Evolutionary conservation across 2,888 invertebrate genomes (phyloP), one percentile per base, ranked within the genome.

Genomic region (Pheosia gnoma): DNA sequence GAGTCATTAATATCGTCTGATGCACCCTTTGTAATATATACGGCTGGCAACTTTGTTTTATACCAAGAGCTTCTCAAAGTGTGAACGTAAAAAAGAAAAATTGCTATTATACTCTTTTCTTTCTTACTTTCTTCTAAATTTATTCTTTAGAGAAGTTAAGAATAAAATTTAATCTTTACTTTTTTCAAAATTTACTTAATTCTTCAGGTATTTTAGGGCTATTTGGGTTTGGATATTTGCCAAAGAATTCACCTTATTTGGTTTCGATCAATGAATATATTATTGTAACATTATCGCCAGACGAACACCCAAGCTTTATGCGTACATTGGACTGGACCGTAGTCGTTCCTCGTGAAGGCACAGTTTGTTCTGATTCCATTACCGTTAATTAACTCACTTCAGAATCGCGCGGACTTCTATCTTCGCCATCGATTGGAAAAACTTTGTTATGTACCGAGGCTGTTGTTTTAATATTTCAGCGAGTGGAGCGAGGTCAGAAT

Each of bases 41-140:
- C 59, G 49, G 53, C n/a, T 41, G 54, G 53, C 37, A 59, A 39
- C 47, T 57, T 63, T 67, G 59, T 64, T 64, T 68, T 65, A 65
- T 65, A 68, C 67, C 43, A 57, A 59, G 39, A 57, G 58, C 57
- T 57, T 36, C 61, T 62, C 57, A 49, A 61, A 65, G 57, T 59
- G 62, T 57, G 61, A 68, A 57, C 47, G 43, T 57, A 52, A 58
- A 59, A 47, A 47, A 47, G 11, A 47, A 47, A 47, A 47, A 4
- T n/a, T 9, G 43, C 43, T 9, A 43, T 7, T 43, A 9, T 43
- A 2, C 10, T 43, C 9, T 3, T 25, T 0, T 25, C 25, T 25
- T 25, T 25, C 25, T 25, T 25, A 25, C 25, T 25, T 25, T 25
- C 25, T 25, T 25, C 25, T 25, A 25, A 25, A 25, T 25, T 25